Evolutionary conservation across 1,140 invertebrate species (phyloP), one percentile per base, ranked within the genome.

Genomic region (Zeugodacus cucurbitae): DNA sequence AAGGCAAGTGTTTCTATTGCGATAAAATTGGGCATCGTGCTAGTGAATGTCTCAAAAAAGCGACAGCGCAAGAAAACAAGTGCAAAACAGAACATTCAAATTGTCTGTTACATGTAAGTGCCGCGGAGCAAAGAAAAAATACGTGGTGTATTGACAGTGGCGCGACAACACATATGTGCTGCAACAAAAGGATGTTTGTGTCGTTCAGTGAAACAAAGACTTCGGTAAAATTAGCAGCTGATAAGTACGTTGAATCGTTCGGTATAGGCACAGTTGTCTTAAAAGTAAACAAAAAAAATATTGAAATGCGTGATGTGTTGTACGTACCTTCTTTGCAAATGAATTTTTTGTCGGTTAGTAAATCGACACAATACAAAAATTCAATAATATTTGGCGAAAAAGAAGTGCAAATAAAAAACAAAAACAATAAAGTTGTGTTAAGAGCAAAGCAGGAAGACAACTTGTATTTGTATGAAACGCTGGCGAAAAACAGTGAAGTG

Each of bases 161-260:
- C 17, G 82, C 82, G 22, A 86, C 82, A 5, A 54, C 82, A 29
- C 82, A 86, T 32, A 86, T 86, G 82, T 86, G 82, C 29, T 44
- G 54, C 85, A 32, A 59, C 54, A n/a, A 34, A 17, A n/a, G 29
- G 7, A 58, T 59, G 57, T 87, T 87, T 32, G 22, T 87, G 11
- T 29, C 32, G 32, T 87, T 87, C 58, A 17, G 17, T 32, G 85
- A 87, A 8, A 57, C 14, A 26, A 32, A 87, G 3, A 34, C 26
- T 10, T 22, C 26, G 54, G 37, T 87, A 26, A 32, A 8, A 29
- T 26, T 87, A 44, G 57, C 85, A 58, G 85, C 48, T 17, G 54
- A 87, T 11, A 86, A 57, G 4, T 57, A 22, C 6, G 34, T 86
- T 29, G 11, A 32, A 22, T 48, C 82, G 17, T 17, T 10, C 26